These are phyloP conservation scores for Rostratula benghalensis DNA, from an alignment of 2,113 vertebrate species.

Conservation along the genomic window DNA sequence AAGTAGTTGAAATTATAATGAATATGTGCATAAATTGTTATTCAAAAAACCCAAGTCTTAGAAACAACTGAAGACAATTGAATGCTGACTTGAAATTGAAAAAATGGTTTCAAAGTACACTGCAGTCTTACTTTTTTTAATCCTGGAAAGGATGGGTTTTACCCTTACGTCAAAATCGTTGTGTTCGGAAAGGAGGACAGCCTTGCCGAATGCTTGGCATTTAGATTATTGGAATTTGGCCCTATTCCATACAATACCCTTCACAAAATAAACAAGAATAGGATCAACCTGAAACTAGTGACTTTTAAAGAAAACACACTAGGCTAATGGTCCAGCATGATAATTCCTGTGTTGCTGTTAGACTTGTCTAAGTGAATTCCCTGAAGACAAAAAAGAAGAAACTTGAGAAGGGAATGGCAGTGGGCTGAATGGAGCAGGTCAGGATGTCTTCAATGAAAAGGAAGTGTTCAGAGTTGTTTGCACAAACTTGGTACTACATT, in stretches of 20 bases:
- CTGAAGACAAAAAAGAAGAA: background rate
- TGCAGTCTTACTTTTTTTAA: background rate
- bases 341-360: background rate
- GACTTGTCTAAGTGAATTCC: background rate
- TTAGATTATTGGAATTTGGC: background rate
- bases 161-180: background rate
- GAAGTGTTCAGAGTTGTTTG: background rate
- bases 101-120: rapidly evolving
- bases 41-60: background rate
- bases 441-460: background rate
- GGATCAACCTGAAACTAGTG: background rate
- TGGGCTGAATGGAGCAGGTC: background rate
- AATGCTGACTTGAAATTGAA: background rate
- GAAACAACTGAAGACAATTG: background rate
- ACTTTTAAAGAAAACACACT: background rate
- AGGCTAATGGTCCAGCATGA: background rate
- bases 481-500: background rate
- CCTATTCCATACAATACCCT: background rate
- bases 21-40: background rate
- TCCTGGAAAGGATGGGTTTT: background rate
- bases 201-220: background rate
- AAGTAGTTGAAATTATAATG: background rate
- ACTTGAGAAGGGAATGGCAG: background rate
- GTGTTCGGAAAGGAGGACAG: background rate
- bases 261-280: background rate